Percentiles rank a stretch among this genome's conserved stretches.
phyloP scores from a whole-genome alignment of 30 jellyfish, hydroid and myxozoan species.

The Thelohanellus kitauei region DNA sequence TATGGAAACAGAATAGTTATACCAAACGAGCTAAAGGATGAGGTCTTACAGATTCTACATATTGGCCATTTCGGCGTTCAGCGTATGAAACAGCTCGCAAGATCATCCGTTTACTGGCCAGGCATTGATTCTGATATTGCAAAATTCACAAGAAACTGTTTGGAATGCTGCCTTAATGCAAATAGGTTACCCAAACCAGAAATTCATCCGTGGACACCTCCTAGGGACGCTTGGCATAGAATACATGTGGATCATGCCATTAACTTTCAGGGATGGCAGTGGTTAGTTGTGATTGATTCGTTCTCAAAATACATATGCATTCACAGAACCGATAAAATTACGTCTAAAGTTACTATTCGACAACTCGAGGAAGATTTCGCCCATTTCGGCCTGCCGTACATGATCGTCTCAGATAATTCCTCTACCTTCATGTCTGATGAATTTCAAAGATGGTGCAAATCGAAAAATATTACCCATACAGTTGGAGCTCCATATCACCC shows the following conservation, averaged over 20 bases:
- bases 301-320: slow-evolving; percentile 8
- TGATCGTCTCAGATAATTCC: slow-evolving; percentile 7
- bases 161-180: slow-evolving; percentile 7
- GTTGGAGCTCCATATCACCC: slow-evolving; percentile 15
- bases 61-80: slow-evolving; percentile 11
- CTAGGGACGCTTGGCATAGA: slow-evolving; percentile 6
- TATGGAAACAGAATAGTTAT: not conserved
- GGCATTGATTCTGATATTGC: slow-evolving; percentile 1
- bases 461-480: slow-evolving; percentile 2
- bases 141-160: not conserved
- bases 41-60: slow-evolving; percentile 1
- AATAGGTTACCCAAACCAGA: slow-evolving; percentile 4
- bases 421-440: slow-evolving; percentile 8
- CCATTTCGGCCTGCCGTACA: slow-evolving; percentile 8
- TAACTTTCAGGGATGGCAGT: slow-evolving; percentile 3
- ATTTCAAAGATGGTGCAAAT: slow-evolving; percentile 8
- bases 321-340: slow-evolving; percentile 3
- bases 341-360: slow-evolving; percentile 10
- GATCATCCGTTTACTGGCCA: slow-evolving; percentile 17
- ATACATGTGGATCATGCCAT: slow-evolving; percentile 9
- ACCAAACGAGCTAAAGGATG: not conserved
- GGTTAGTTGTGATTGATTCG: slow-evolving; percentile 6
- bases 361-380: slow-evolving; percentile 8
- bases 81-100: slow-evolving; percentile 12
- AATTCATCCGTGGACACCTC: slow-evolving; percentile 8